phyloP scores from a whole-genome alignment of 1,140 invertebrate species.

The Drosophila pseudoobscura region DNA sequence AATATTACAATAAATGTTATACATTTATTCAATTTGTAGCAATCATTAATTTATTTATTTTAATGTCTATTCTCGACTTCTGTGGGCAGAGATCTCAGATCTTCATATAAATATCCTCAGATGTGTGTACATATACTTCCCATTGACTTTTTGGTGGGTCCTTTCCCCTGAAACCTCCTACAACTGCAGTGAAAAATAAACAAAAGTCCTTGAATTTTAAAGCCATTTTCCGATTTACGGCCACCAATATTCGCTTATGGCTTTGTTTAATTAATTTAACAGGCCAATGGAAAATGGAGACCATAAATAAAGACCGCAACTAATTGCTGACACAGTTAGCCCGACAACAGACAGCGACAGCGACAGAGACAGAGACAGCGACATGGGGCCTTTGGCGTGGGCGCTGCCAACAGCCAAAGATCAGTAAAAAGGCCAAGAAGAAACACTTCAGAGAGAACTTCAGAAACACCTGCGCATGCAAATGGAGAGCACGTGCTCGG shows the following conservation, averaged over 20 bases:
- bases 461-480: constrained; percentile 60
- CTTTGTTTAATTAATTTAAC: constrained; percentile 67
- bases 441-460: constrained; percentile 4
- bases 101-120: too few relatives aligned
- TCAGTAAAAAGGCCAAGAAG: constrained; percentile 42
- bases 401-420: constrained; percentile 70
- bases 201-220: constrained; percentile 24
- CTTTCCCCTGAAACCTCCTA: constrained; percentile 4
- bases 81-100: too few relatives aligned
- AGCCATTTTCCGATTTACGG: constrained; percentile 16
- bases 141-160: background rate
- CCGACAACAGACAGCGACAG: constrained; percentile 43
- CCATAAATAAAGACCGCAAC: constrained; percentile 74
- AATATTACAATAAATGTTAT: too few relatives aligned
- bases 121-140: too few relatives aligned
- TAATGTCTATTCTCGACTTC: too few relatives aligned
- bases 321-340: constrained; percentile 79
- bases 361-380: constrained; percentile 24
- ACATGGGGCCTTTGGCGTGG: constrained; percentile 58
- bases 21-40: too few relatives aligned
- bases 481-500: constrained; percentile 58
- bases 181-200: background rate
- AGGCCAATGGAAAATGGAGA: constrained; percentile 69
- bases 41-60: too few relatives aligned
- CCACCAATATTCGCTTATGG: constrained; percentile 30